Evolutionary conservation across 2,888 invertebrate species (phyloP), one percentile per base, ranked within the genome.

Genomic region (Drosophila paracracens): DNA sequence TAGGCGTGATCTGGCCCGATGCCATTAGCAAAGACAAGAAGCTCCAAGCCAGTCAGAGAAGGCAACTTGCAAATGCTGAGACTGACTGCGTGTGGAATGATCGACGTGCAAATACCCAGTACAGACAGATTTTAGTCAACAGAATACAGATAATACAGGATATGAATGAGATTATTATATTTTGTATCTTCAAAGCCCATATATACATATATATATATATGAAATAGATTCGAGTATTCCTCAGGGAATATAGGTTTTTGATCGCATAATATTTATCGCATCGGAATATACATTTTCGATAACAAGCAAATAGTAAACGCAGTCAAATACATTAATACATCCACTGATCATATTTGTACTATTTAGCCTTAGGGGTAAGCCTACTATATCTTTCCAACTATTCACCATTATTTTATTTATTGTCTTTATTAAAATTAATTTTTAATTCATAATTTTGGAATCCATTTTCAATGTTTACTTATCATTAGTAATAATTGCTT

Each of bases 1-100:
- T 43, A 64, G 74, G 63, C 64, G 63, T 57, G 36, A n/a, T 52
- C n/a, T 18, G 33, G 38, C 16, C n/a, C 27, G 61, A 40, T 51
- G 56, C 51, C 60, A 57, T 62, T 46, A 56, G 40, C 31, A 10
- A 53, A 61, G 66, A 52, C 63, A 13, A 48, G 63, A 36, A 64
- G 63, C 63, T 36, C 18, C 43, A 27, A 29, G 50, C 11, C n/a
- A 31, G 38, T 50, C n/a, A n/a, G 29, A 38, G 38, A 52, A 50
- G 33, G 27, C 50, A 35, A 21, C 13, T n/a, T 18, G 35, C 4
- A 31, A 31, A 31, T 31, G n/a, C 31, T 51, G 31, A 31, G 46
- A 8, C 21, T 46, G 46, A 16, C 27, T 27, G 18, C 27, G 18
- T 50, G 16, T 27, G 18, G 10, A 31, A 51, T 56, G 38, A 40